A percentile compares a stretch with the other conserved stretches of the same genome.
Evolutionary conservation across 2,113 vertebrate genomes (phyloP).

Genomic region (Dolichallabes microphthalmus): DNA sequence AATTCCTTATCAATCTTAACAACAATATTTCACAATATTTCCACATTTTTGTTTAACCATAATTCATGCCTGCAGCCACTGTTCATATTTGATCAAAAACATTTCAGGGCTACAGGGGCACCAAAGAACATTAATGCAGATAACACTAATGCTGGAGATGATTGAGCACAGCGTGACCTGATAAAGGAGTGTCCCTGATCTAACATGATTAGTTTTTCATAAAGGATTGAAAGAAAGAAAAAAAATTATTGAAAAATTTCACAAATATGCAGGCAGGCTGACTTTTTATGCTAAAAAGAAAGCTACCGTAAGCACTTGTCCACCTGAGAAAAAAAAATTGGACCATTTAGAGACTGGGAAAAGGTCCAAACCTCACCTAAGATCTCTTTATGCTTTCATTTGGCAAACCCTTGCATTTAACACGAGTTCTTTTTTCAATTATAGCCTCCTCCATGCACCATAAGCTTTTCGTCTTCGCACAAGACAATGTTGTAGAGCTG

Average conservation of each 20-base stretch:
- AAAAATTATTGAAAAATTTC: background rate
- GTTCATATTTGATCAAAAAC: slow-evolving; percentile 49
- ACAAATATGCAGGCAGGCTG: slow-evolving; percentile 13
- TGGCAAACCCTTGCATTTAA: slow-evolving; percentile 45
- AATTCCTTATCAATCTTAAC: background rate
- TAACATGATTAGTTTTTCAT: background rate
- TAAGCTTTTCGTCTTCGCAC: slow-evolving; percentile 21
- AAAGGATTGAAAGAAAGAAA: background rate
- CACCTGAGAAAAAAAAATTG: slow-evolving; percentile 7
- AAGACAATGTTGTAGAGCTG: background rate
- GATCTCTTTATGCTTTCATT: slow-evolving; percentile 44
- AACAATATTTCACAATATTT: background rate
- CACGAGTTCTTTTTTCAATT: slow-evolving; percentile 40
- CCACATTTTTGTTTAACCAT: slow-evolving; percentile 18
- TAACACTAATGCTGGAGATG: slow-evolving; percentile 4
- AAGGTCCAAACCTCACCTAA: slow-evolving; percentile 29
- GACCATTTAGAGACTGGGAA: slow-evolving; percentile 38
- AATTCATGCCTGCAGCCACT: slow-evolving; percentile 37
- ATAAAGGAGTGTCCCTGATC: background rate
- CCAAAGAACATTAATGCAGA: slow-evolving; percentile 14
- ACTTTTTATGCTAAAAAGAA: slow-evolving; percentile 20
- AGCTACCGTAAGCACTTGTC: slow-evolving; percentile 29
- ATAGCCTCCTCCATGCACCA: slow-evolving; percentile 24
- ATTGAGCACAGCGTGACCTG: background rate
- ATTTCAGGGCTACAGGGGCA: slow-evolving; percentile 1